Evolutionary conservation across 1,140 invertebrate species (phyloP).

Genomic region (Calycopis cecrops): DNA sequence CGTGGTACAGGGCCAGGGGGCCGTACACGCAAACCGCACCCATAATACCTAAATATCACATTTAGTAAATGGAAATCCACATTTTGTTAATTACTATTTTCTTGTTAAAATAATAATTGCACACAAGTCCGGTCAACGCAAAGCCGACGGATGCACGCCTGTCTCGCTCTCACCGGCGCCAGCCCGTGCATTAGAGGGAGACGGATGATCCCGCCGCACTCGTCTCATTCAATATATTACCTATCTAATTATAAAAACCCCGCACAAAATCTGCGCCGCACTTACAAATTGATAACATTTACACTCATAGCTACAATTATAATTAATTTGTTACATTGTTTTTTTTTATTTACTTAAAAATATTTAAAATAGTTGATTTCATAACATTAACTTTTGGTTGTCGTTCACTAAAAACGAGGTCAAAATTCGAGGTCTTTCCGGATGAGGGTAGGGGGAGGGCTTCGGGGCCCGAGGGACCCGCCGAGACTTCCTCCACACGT

Average conservation of each 20-base stretch:
- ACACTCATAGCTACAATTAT: conserved; percentile 74
- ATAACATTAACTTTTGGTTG: conserved; percentile 75
- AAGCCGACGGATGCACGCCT: conserved; percentile 37
- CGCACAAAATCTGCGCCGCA: conserved; percentile 72
- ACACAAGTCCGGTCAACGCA: conserved; percentile 56
- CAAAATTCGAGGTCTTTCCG: conserved; percentile 59
- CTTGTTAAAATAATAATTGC: conserved; percentile 74
- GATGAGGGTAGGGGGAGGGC: conserved; percentile 33
- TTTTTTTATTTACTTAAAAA: conserved; percentile 67
- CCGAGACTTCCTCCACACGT: neutral
- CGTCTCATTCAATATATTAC: conserved; percentile 73
- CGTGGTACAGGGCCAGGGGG: conserved; percentile 43
- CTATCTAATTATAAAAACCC: conserved; percentile 75
- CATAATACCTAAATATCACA: conserved; percentile 73
- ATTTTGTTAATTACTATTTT: conserved; percentile 69
- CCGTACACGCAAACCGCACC: conserved; percentile 54
- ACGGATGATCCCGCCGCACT: conserved; percentile 46
- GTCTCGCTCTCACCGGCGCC: conserved; percentile 26
- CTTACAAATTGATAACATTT: conserved; percentile 74
- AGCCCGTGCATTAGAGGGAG: conserved; percentile 36
- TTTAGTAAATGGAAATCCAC: conserved; percentile 73
- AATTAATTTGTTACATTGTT: conserved; percentile 74
- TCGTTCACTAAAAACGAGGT: conserved; percentile 69
- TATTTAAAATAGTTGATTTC: conserved; percentile 72
- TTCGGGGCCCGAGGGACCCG: neutral